These are phyloP conservation scores for Papilio protenor DNA, from an alignment of 2,888 invertebrate genomes.

Conservation along the genomic window DNA sequence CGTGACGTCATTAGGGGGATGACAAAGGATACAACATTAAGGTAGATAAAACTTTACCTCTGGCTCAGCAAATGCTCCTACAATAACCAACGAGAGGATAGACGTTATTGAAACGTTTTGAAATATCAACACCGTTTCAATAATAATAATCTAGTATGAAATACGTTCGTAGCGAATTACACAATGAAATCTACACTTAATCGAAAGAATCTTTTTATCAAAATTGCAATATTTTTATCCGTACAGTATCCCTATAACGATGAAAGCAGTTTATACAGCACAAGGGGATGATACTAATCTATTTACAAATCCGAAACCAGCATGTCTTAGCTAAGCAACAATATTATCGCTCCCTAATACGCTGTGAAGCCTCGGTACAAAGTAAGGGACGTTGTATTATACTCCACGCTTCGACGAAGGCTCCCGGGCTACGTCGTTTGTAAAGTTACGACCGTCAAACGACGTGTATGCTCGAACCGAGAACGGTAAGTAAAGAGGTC, in stretches of 20 bases:
- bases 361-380: constrained; percentile 52
- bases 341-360: constrained; percentile 36
- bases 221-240: background rate
- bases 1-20: constrained; percentile 25
- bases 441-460: constrained; percentile 73
- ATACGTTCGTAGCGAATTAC: too few relatives aligned
- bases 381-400: constrained; percentile 55
- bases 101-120: background rate
- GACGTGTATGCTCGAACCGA: constrained; percentile 69
- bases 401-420: constrained; percentile 61
- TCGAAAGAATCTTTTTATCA: background rate
- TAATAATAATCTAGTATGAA: background rate
- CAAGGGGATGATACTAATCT: constrained; percentile 22
- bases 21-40: background rate
- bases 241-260: background rate
- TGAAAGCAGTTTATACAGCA: background rate
- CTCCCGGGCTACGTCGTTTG: constrained; percentile 49
- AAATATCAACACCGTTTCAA: background rate
- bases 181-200: background rate
- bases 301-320: background rate
- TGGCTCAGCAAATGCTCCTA: background rate
- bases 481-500: constrained; percentile 59
- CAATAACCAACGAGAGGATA: background rate
- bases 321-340: constrained; percentile 16
- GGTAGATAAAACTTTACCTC: background rate